Base-by-base conservation (phyloP, 1,140 invertebrate genomes). In the Drosophila ogumai region DNA sequence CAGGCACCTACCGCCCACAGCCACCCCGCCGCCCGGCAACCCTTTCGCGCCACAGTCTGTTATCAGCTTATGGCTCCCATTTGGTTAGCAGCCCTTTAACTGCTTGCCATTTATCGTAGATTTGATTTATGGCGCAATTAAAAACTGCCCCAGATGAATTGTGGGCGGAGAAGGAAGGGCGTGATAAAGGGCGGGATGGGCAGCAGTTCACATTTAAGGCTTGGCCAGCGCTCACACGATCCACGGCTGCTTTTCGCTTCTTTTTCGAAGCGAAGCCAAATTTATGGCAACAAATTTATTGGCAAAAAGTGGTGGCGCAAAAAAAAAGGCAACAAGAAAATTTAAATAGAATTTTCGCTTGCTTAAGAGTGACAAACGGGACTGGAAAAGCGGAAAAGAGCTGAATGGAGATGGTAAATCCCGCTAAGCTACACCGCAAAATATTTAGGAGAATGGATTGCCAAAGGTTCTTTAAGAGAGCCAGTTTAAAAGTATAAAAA, bases 11-110 rank as follows among this genome's bases (percentile, higher is more conserved):
- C 40, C 50, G 31, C 38, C n/a, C 59, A 22, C 52, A 15, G 7
- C 43, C 36, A 12, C 41, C 22, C 25, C 25, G 0, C 10, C 17
- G 4, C 32, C 32, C 15, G 15, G 4, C 52, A 46, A 40, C 44
- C 50, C 61, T 12, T 41, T 22, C 12, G 47, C 34, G 17, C 38
- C 43, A 66, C 74, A 71, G 79, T 73, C 66, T 81, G 73, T 88
- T 88, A 88, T 88, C 85, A 88, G 85, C 85, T 88, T 90, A 90
- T 85, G 85, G 81, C 85, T 88, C 80, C 85, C 85, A 88, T 88
- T 88, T 84, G 85, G 84, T 90, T 88, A 88, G 84, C 85, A 88
- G 85, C 85, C 85, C 85, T 88, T 88, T 88, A 88, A 88, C 85
- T 88, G 85, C 81, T 74, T 71, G 31, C 85, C 85, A 88, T 88